Evolutionary conservation across 1,140 invertebrate genomes (phyloP).

Genomic region (Bicyclus anynana): DNA sequence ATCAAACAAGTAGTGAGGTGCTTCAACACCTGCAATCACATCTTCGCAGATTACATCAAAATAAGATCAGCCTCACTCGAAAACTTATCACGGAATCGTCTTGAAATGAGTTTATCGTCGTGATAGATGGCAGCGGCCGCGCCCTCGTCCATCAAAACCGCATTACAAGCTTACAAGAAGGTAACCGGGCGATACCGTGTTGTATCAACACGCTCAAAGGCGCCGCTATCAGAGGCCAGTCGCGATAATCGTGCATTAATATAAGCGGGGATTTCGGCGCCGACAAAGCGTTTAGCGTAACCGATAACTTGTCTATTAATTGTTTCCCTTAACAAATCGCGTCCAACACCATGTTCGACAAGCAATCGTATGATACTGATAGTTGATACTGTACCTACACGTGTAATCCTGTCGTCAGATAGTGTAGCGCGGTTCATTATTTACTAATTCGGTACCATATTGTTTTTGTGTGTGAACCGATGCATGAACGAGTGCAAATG

Average conservation of each 20-base stretch:
- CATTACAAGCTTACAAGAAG: constrained; percentile 69
- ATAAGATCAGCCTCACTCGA: constrained; percentile 36
- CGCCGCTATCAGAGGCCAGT: constrained; percentile 56
- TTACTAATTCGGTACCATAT: constrained; percentile 31
- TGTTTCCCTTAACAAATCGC: constrained; percentile 58
- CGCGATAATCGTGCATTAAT: constrained; percentile 90
- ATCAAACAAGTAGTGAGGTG: too few relatives aligned
- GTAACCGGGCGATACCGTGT: constrained; percentile 54
- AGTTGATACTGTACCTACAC: too few relatives aligned
- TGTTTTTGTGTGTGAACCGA: constrained; percentile 18
- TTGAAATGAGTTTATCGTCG: constrained; percentile 39
- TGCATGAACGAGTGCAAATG: neutral
- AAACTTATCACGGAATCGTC: constrained; percentile 31
- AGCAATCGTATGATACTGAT: constrained; percentile 43
- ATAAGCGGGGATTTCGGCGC: constrained; percentile 90
- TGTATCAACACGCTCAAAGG: constrained; percentile 65
- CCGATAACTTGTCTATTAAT: constrained; percentile 64
- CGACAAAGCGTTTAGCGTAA: constrained; percentile 58
- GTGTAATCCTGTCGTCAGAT: constrained; percentile 41
- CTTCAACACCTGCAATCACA: constrained; percentile 13
- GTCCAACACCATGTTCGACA: constrained; percentile 48
- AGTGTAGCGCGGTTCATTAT: constrained; percentile 37
- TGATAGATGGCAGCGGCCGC: constrained; percentile 50
- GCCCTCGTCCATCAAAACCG: constrained; percentile 69
- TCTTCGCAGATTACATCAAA: constrained; percentile 33